Evolutionary conservation across 2,113 vertebrate genomes (phyloP), one percentile per base, ranked within the genome.

Genomic region (Eptesicus fuscus): DNA sequence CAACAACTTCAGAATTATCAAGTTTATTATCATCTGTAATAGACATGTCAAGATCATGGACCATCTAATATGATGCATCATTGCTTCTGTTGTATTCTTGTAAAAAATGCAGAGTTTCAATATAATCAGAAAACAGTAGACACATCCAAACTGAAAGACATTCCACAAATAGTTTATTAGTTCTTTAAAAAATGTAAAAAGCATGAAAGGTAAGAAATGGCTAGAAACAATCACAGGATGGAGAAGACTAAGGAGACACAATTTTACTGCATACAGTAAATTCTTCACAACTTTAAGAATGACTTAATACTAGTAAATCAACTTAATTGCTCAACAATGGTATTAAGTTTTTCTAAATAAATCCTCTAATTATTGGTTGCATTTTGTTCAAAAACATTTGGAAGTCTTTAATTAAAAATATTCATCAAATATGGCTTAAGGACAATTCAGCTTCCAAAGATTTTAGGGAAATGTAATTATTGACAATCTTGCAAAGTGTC

Each of bases 361-460:
- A 93, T n/a, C 2, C 9, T 59, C 22, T 83, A 1, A 90, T n/a
- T 65, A 91, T 32, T 37, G 6, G 8, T 74, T 94, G 9, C 0
- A 69, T 28, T 94, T 91, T 79, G 4, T 83, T 73, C 0, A 73
- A n/a, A 82, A 90, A 65, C 1, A 90, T 70, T 86, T 90, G 37
- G 63, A 92, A 94, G 44, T 90, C 47, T 63, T 93, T 79, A 83
- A 83, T 78, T 78, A 28, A 67, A 84, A 80, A 8, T 84, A 69
- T 84, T 95, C 69, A 65, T 7, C 18, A 85, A 80, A n/a, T 49
- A 2, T 18, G 14, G 25, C 25, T 59, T 13, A 42, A 83, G 16
- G 30, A 74, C 1, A 67, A 74, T 87, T 83, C 9, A 47, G 17
- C 23, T 67, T 86, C 42, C 35, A 70, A 67, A 73, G 69, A 61